A percentile compares a stretch with the other conserved stretches of the same genome.
Evolutionary conservation across 2,113 vertebrate genomes (phyloP).

Genomic region (Aramus guarauna): DNA sequence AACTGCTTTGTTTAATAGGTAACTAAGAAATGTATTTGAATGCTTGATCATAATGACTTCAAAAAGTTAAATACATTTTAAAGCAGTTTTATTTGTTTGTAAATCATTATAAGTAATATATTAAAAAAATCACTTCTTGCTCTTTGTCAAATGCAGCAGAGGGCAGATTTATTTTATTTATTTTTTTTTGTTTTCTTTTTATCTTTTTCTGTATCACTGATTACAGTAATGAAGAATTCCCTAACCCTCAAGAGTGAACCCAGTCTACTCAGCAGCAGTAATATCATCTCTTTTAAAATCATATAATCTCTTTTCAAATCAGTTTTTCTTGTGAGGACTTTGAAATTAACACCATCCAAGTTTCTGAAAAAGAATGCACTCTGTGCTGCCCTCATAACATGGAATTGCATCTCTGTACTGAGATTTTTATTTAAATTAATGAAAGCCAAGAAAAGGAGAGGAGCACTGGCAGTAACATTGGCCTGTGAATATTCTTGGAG

Average conservation of each 20-base stretch:
- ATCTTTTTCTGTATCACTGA: conserved; percentile 4
- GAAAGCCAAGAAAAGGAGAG: background rate
- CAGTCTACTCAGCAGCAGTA: background rate
- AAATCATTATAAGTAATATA: background rate
- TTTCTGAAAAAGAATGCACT: background rate
- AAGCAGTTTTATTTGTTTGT: background rate
- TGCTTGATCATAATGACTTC: background rate
- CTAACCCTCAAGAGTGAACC: background rate
- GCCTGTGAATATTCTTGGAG: background rate
- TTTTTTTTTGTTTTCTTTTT: background rate
- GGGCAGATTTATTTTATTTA: background rate
- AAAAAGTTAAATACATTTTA: conserved; percentile 20
- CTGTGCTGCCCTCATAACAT: background rate
- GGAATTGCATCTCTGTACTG: background rate
- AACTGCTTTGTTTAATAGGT: conserved; percentile 32
- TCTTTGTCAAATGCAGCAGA: background rate
- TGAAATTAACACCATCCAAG: background rate
- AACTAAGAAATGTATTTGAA: background rate
- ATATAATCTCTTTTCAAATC: background rate
- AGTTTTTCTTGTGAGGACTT: background rate
- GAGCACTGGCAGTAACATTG: background rate
- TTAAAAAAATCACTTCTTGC: conserved; percentile 20
- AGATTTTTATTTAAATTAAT: background rate
- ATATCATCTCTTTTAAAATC: background rate
- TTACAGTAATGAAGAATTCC: background rate